Evolutionary conservation across 2,113 vertebrate species (phyloP).

Genomic region (Micromys minutus): DNA sequence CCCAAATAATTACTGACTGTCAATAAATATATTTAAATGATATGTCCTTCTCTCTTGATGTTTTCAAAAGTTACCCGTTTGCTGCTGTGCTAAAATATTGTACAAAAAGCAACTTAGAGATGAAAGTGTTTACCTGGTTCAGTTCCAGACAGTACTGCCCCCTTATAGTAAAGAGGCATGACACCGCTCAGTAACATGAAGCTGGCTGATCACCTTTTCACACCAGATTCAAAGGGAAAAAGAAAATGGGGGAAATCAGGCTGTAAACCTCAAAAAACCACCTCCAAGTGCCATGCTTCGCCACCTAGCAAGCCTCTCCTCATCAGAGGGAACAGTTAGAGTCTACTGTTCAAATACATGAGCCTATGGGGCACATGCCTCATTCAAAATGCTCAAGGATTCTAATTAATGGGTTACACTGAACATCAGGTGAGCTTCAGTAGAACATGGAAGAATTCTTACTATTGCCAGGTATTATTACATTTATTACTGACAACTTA

Average conservation of each 20-base stretch:
- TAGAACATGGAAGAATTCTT: background rate
- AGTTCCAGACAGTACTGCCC: background rate
- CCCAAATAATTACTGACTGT: background rate
- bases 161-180: accelerated
- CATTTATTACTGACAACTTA: background rate
- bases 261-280: background rate
- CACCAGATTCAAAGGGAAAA: too few relatives aligned
- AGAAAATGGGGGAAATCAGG: background rate
- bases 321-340: background rate
- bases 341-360: too few relatives aligned
- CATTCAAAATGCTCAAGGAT: background rate
- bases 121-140: background rate
- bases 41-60: background rate
- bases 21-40: background rate
- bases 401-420: background rate
- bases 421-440: background rate
- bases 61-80: background rate
- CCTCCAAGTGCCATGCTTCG: background rate
- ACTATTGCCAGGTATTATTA: background rate
- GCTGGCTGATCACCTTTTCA: background rate
- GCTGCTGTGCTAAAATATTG: background rate
- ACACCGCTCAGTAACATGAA: background rate
- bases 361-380: background rate
- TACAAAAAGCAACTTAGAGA: background rate
- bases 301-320: background rate